Evolutionary conservation across 30 jellyfish, hydroid and myxozoan species (phyloP), one percentile per base, ranked within the genome.

Genomic region (Cassiopea andromeda): DNA sequence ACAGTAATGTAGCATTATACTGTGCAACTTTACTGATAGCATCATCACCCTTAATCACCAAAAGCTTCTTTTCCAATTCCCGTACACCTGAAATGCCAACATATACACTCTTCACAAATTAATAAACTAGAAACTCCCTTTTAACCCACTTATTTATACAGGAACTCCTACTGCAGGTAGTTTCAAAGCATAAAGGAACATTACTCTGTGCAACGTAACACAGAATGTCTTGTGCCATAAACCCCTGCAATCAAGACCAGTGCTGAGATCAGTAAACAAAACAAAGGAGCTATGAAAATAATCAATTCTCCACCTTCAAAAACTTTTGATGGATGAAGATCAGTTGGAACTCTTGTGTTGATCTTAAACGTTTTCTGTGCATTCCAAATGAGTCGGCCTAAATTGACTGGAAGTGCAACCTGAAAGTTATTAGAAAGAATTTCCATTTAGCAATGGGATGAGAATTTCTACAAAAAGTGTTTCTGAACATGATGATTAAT

Each of bases 21-120:
- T 96, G 99, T 2, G 99, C 99, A 67, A 93, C 98, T 91, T 91
- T 89, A 54, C 99, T 97, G 64, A 97, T 84, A 14, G 92, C 90
- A 77, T 93, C 98, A 1, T 97, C 99, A 7, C 98, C 99, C 69
- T 92, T 93, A 59, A 92, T 97, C n/a, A 93, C 98, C 83, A 89
- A 71, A 38, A 92, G 87, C 14, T 90, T 72, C 92, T 87, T 92
- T 54, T 89, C 91, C 79, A 93, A 60, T 19, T 89, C 97, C 2
- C 79, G 70, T 18, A 95, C 96, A 69, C 93, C 94, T 83, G 46
- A 2, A 49, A 1, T 50, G 64, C 9, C 5, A 50, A 2, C 5
- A 50, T n/a, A n/a, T n/a, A n/a, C n/a, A n/a, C n/a, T n/a, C n/a
- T n/a, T n/a, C n/a, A n/a, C n/a, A n/a, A n/a, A n/a, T n/a, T n/a